These are phyloP conservation scores for Cossypha heuglini DNA, from an alignment of 2,797 vertebrate genomes.

Conservation along the genomic window DNA sequence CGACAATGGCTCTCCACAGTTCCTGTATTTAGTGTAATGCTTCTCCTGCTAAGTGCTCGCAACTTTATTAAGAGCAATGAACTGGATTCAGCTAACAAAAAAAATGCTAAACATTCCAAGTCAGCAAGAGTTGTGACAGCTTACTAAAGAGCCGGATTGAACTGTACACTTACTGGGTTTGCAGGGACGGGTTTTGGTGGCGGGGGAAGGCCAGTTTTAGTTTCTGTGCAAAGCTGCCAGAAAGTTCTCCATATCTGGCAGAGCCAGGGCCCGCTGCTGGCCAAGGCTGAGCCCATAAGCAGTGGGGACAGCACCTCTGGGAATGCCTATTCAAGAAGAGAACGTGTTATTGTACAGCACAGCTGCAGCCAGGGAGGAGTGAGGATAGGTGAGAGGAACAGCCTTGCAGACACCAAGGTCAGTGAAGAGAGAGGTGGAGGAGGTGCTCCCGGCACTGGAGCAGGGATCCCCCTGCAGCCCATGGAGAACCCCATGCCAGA, in stretches of 20 bases:
- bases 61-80: neutral
- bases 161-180: neutral
- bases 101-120: neutral
- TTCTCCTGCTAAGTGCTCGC: neutral
- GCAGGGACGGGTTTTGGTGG: neutral
- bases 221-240: neutral
- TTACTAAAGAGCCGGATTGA: neutral
- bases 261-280: accelerated
- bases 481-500: neutral
- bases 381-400: neutral
- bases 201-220: accelerated
- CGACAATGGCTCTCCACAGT: neutral
- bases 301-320: neutral
- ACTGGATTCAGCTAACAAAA: neutral
- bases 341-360: accelerated
- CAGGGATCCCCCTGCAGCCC: neutral
- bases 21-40: neutral
- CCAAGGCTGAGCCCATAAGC: accelerated
- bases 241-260: neutral
- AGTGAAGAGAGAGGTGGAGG: neutral
- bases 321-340: accelerated
- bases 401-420: neutral
- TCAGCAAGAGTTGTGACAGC: neutral
- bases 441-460: accelerated
- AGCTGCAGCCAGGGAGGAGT: neutral